Base-by-base conservation (phyloP, 2,797 vertebrate genomes). In the Pangasius sanitwongsei region DNA sequence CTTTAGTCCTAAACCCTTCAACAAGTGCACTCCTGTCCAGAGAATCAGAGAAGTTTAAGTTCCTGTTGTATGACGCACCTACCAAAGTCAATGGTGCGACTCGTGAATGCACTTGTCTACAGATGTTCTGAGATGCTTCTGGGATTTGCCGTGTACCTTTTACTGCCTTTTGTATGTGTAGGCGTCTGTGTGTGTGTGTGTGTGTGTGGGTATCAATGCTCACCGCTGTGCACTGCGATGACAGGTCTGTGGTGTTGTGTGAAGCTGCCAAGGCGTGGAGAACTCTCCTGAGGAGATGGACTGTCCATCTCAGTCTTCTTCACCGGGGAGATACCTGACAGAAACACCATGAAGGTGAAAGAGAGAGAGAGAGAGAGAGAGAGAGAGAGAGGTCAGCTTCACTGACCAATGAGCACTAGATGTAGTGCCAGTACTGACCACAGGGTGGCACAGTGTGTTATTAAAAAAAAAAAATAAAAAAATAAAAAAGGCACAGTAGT, bases 221-320 rank as follows among this genome's bases (percentile, higher is more conserved):
- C 91, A 99, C 98, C 98, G 74, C 98, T 99, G 96, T 99, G 98
- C 93, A 99, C 98, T 4, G 98, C 98, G n/a, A 99, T 99, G 95
- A 99, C 97, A 0, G 98, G 98, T 95, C 98, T 97, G 95, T 99
- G 98, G 94, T 99, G 98, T 94, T 99, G 98, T 0, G 98, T 99
- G 95, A 98, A 99, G 94, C 97, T 97, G 92, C 97, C 97, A 92
- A 98, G 96, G 86, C 98, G 97, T 16, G 98, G 98, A 0, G 98
- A 99, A 89, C 96, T 97, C 92, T 99, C 98, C 95, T 98, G 98
- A 86, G 97, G 97, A 2, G 98, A 98, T 0, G 98, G 98, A 94
- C 98, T 99, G 94, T 99, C 98, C 95, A 99, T 96, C 94, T 99
- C 98, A 0, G 96, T 96, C 95, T 99, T 99, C 96, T 99, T 99